Evolutionary conservation across 2,797 vertebrate genomes (phyloP).

Genomic region (Pipistrellus nathusii): DNA sequence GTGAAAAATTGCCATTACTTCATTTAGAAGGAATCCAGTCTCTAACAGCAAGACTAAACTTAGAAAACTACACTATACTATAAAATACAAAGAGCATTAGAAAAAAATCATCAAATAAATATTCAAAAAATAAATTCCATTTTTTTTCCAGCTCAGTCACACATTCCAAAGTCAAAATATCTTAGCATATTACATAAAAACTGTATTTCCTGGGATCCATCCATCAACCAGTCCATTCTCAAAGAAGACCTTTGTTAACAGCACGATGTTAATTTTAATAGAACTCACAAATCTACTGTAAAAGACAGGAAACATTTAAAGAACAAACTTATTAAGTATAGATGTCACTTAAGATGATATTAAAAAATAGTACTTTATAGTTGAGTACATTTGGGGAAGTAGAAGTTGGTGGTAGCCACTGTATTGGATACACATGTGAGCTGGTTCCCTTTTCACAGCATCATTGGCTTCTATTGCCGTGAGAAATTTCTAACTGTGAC

Average conservation of each 20-base stretch:
- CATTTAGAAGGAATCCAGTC: neutral
- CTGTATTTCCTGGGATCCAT: neutral
- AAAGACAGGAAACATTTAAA: neutral
- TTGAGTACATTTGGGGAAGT: neutral
- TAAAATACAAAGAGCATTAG: neutral
- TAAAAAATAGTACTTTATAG: neutral
- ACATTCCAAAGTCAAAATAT: neutral
- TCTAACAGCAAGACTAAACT: neutral
- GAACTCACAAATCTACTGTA: neutral
- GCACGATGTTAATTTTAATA: slow-evolving; percentile 20
- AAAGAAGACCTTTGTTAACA: neutral
- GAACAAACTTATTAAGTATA: neutral
- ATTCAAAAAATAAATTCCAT: neutral
- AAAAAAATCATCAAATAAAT: neutral
- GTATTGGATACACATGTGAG: neutral
- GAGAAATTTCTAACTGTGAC: neutral
- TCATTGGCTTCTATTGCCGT: neutral
- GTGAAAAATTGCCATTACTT: neutral
- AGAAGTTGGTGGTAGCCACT: neutral
- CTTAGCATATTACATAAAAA: neutral
- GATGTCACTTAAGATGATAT: neutral
- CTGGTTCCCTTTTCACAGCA: neutral
- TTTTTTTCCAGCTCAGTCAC: neutral
- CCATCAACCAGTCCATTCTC: neutral
- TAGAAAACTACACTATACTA: neutral